These are phyloP conservation scores for Neodontobutis hainanensis DNA, from an alignment of 2,113 vertebrate species.

Conservation along the genomic window DNA sequence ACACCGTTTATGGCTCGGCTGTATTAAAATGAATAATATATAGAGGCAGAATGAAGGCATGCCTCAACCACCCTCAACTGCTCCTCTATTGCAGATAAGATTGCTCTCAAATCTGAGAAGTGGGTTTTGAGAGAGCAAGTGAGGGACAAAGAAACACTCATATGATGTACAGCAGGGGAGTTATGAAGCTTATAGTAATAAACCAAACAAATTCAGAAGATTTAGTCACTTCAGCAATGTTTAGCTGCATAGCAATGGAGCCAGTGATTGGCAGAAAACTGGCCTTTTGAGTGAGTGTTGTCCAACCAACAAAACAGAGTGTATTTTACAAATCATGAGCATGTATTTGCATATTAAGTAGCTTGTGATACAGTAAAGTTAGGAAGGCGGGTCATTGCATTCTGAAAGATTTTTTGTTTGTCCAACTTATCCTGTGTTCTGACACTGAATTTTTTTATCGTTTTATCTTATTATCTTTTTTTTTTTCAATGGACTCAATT, in stretches of 20 bases:
- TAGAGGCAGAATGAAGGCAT: constrained; percentile 44
- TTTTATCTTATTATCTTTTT: too few species aligned
- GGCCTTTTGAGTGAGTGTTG: too few species aligned
- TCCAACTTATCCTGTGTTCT: too few species aligned
- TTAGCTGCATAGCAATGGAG: background rate
- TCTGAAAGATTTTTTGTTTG: too few species aligned
- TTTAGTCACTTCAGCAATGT: background rate
- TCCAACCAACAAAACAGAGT: too few species aligned
- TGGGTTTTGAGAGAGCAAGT: constrained; percentile 39
- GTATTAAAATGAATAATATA: constrained; percentile 71
- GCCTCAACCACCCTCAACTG: constrained; percentile 37
- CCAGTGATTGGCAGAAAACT: background rate
- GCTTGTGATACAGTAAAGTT: too few species aligned
- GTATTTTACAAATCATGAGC: too few species aligned
- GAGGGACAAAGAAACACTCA: constrained; percentile 14
- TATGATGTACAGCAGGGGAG: constrained; percentile 6
- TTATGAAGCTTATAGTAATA: background rate
- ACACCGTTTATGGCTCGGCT: constrained; percentile 55
- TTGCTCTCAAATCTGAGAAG: constrained; percentile 23
- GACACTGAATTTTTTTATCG: too few species aligned
- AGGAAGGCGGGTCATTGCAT: too few species aligned
- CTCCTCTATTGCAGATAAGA: constrained; percentile 21
- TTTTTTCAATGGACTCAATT: too few species aligned
- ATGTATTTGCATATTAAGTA: too few species aligned
- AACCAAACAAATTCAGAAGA: background rate